Percentiles rank a stretch among this genome's conserved stretches.
phyloP scores from a whole-genome alignment of 1,140 invertebrate genomes.

The Penaeus japonicus region DNA sequence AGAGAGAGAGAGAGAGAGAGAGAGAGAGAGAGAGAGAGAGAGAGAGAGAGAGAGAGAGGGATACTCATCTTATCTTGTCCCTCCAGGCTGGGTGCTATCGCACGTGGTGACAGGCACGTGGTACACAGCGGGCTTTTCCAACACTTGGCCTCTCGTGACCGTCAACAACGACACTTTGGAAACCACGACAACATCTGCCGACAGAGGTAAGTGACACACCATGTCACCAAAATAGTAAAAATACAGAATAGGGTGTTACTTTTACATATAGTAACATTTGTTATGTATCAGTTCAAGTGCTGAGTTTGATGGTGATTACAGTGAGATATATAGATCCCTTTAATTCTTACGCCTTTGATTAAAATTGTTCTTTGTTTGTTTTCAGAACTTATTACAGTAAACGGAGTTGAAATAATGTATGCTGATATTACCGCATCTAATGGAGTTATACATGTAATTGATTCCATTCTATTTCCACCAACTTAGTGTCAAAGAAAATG shows the following conservation, averaged over 20 bases:
- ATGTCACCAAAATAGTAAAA: too few relatives aligned
- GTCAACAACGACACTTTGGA: slow-evolving; percentile 1
- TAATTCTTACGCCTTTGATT: background rate
- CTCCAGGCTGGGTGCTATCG: slow-evolving; percentile 27
- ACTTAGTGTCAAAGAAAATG: slow-evolving; percentile 30
- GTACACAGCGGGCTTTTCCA: slow-evolving; percentile 44
- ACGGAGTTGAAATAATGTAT: slow-evolving; percentile 16
- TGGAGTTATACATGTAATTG: slow-evolving; percentile 41
- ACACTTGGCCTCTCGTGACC: slow-evolving; percentile 40
- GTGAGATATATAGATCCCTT: background rate
- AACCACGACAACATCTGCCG: background rate
- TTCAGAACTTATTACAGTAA: slow-evolving; percentile 28
- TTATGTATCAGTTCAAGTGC: background rate
- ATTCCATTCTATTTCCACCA: slow-evolving; percentile 39
- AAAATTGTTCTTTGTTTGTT: background rate
- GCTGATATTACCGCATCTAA: slow-evolving; percentile 38
- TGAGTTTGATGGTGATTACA: background rate
- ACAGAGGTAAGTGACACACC: slow-evolving; percentile 14
- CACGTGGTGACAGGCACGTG: slow-evolving; percentile 39
- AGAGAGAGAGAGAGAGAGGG: background rate
- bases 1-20: background rate
- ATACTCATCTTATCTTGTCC: background rate
- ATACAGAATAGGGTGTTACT: too few relatives aligned
- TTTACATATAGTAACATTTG: too few relatives aligned
- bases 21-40: background rate